A percentile compares a stretch with the other conserved stretches of the same genome.
Conservation (phyloP, 1,140 invertebrate species). For the Aleiodes sp. region DNA sequence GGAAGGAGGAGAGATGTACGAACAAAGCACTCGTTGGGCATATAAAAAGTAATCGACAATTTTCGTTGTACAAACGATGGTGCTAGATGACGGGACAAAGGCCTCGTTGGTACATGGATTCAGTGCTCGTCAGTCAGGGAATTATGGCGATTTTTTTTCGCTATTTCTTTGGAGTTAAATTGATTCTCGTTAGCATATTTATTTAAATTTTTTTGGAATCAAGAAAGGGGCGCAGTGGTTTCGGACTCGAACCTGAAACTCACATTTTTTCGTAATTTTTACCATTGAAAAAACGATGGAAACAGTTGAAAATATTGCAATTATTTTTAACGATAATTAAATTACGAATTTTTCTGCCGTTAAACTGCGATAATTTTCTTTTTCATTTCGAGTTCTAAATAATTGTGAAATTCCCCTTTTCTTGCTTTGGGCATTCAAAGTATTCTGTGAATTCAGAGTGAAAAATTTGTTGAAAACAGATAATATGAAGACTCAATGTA, state of each 20-base stretch:
- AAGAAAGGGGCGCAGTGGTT: neutral
- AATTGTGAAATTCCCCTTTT: too few species aligned
- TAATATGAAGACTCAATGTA: slow-evolving; percentile 5
- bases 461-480: neutral
- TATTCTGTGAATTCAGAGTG: neutral
- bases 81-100: slow-evolving; percentile 26
- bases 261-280: too few species aligned
- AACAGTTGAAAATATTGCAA: neutral
- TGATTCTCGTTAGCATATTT: neutral
- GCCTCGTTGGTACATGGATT: slow-evolving; percentile 6
- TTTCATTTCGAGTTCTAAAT: too few species aligned
- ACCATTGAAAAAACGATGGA: neutral
- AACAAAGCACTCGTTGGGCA: slow-evolving; percentile 30
- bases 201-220: neutral
- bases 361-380: neutral
- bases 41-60: slow-evolving; percentile 34
- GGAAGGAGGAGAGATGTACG: neutral
- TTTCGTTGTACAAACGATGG: slow-evolving; percentile 8
- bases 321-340: slow-evolving; percentile 10
- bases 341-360: neutral
- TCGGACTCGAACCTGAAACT: too few species aligned
- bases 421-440: neutral
- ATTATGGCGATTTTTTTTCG: neutral
- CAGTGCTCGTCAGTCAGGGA: too few species aligned
- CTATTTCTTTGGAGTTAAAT: neutral